phyloP scores from a whole-genome alignment of 2,888 invertebrate genomes.

The Chaetoderma sp. region DNA sequence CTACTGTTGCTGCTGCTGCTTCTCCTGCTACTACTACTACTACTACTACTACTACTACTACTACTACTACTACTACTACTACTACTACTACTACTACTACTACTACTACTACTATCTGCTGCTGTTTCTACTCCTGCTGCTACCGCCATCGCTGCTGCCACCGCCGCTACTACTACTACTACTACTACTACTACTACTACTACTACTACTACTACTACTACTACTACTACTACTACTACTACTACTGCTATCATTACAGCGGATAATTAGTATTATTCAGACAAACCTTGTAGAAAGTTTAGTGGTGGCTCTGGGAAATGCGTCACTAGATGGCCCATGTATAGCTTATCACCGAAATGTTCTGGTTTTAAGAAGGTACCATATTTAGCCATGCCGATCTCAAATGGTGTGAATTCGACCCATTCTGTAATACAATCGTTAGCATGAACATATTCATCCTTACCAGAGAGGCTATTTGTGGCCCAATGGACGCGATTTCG shows the following conservation, averaged over 20 bases:
- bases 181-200: slow-evolving; percentile 29
- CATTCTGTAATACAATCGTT: slow-evolving; percentile 68
- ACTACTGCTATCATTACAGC: slow-evolving; percentile 27
- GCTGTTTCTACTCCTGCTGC: too few relatives aligned
- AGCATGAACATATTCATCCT: too few relatives aligned
- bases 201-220: slow-evolving; percentile 28
- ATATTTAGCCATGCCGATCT: slow-evolving; percentile 71
- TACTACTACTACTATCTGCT: too few relatives aligned
- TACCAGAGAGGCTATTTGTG: too few relatives aligned
- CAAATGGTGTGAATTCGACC: slow-evolving; percentile 71
- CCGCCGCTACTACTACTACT: slow-evolving; percentile 33
- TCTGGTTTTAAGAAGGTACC: slow-evolving; percentile 70
- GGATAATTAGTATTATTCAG: too few relatives aligned
- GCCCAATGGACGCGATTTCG: too few relatives aligned
- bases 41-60: slow-evolving; percentile 1
- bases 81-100: slow-evolving; percentile 29
- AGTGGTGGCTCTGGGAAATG: slow-evolving; percentile 69
- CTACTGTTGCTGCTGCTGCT: slow-evolving; percentile 28
- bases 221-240: slow-evolving; percentile 20
- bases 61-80: slow-evolving; percentile 25
- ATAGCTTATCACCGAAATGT: slow-evolving; percentile 69
- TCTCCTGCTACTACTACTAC: slow-evolving; percentile 16
- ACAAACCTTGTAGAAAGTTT: slow-evolving; percentile 69
- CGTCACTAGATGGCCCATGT: slow-evolving; percentile 65
- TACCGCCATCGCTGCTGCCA: too few relatives aligned